Evolutionary conservation across 1,140 invertebrate species (phyloP), one percentile per base, ranked within the genome.

Genomic region (Probaryconus sp.): DNA sequence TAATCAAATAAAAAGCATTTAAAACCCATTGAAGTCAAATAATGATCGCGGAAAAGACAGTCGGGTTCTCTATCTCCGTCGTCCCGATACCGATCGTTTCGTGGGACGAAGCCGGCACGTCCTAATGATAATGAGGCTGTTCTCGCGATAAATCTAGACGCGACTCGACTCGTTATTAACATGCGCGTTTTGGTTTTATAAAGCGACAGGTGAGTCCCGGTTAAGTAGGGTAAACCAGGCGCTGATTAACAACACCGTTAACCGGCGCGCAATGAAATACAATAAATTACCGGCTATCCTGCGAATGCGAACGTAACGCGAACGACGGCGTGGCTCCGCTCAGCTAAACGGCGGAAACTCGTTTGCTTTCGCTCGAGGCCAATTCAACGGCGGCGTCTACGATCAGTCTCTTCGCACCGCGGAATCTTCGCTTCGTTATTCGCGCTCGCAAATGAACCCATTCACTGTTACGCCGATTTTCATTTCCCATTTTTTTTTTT

Each of bases 171-270:
- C 24, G 37, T 63, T 58, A 69, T 75, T 55, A 69, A 73, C 42
- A 37, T 48, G 50, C 35, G 11, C 43, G 21, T 43, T 61, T 60
- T 14, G 50, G 33, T 42, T 63, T 56, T 58, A 47, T 40, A 58
- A 20, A 7, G 28, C 56, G 74, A 67, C 67, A 60, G 56, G 56
- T 71, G 74, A 76, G 61, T 35, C 67, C 26, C 21, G 51, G 40
- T 43, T 33, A 65, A 71, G 73, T 79, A 79, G 76, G 61, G 60
- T 78, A 78, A 78, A 73, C 45, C 74, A 58, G 72, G 72, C 75
- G 69, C 71, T 81, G 79, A 81, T 82, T 84, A 79, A 79, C 75
- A 77, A 70, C 79, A 84, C 83, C 83, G 83, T 85, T 83, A 84
- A 71, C 63, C 51, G 30, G 56, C 50, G 30, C 47, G 53, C 58